A percentile compares a stretch with the other conserved stretches of the same genome.
phyloP scores from a whole-genome alignment of 35 echinoderm and acorn worm genomes.

The Strongylocentrotus purpuratus region DNA sequence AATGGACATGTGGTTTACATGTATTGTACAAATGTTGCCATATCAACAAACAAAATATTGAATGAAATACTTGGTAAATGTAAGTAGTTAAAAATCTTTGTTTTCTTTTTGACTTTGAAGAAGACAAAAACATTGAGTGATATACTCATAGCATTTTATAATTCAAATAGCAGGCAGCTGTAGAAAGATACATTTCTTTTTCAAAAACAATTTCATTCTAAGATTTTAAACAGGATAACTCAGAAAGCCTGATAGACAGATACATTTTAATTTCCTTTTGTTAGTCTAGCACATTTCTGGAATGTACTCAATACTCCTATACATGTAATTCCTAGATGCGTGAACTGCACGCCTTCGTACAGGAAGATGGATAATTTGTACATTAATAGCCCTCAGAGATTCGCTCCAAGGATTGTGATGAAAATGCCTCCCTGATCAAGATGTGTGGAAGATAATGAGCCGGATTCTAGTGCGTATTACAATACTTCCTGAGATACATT shows the following conservation, averaged over 20 bases:
- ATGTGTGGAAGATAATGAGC: neutral
- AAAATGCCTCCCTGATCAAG: neutral
- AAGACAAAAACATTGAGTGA: too few relatives aligned
- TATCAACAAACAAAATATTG: too few relatives aligned
- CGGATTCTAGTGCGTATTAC: neutral
- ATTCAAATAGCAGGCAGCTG: too few relatives aligned
- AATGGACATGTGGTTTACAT: neutral
- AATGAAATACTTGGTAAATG: too few relatives aligned
- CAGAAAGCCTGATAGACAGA: too few relatives aligned
- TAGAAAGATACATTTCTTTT: too few relatives aligned
- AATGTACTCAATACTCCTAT: neutral
- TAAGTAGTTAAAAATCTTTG: too few relatives aligned
- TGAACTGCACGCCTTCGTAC: neutral
- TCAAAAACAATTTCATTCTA: too few relatives aligned
- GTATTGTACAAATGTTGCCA: neutral
- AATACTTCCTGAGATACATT: constrained; percentile 3
- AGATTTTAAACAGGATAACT: too few relatives aligned
- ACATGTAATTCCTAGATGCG: neutral
- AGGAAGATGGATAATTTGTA: neutral
- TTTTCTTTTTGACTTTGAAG: too few relatives aligned
- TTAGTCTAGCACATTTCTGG: neutral
- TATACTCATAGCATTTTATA: too few relatives aligned
- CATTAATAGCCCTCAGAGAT: neutral
- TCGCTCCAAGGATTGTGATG: neutral
- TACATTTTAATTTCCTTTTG: neutral